Base-by-base conservation (phyloP, 2,888 invertebrate genomes). In the Aporophyla nigra region DNA sequence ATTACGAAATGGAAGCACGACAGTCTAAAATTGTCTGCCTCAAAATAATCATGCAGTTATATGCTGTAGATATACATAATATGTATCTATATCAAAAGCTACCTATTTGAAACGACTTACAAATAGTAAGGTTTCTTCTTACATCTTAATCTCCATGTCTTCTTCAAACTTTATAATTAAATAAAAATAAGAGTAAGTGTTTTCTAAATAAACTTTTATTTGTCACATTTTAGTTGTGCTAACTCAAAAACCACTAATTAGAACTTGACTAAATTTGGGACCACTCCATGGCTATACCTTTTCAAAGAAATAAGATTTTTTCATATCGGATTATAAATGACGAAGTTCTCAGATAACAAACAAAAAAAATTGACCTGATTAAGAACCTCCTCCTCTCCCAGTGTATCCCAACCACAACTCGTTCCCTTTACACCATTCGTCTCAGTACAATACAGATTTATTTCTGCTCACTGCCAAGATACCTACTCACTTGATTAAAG, bases 401-500 rank as follows among this genome's bases (percentile, higher is more conserved):
- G 65, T 74, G 59, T 69, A 69, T 19, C 67, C 19, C 46, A 27
- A 16, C 5, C 69, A n/a, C n/a, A 27, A 16, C 4, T 49, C 40
- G 21, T 24, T 66, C 24, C 14, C 7, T 49, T 63, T n/a, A 63
- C 53, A 69, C 56, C 51, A 51, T 80, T 59, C 58, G 10, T 74
- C 33, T 54, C 5, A 61, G 54, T 58, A 53, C 12, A 76, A 54
- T 49, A 40, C 21, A 49, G 16, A 59, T 2, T 71, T n/a, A 83
- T 78, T 66, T 49, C 21, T 79, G 27, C 43, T 69, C 43, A 65
- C 58, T 65, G 16, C 59, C 51, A 51, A 61, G 40, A 59, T 12
- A 63, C 61, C 51, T 24, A 56, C 16, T 58, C 58, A 63, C 61
- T 78, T 84, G 71, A 85, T 80, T 78, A 74, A 86, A 77, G 53